phyloP scores from a whole-genome alignment of 1,140 invertebrate genomes.

The Saccostrea glomerata region DNA sequence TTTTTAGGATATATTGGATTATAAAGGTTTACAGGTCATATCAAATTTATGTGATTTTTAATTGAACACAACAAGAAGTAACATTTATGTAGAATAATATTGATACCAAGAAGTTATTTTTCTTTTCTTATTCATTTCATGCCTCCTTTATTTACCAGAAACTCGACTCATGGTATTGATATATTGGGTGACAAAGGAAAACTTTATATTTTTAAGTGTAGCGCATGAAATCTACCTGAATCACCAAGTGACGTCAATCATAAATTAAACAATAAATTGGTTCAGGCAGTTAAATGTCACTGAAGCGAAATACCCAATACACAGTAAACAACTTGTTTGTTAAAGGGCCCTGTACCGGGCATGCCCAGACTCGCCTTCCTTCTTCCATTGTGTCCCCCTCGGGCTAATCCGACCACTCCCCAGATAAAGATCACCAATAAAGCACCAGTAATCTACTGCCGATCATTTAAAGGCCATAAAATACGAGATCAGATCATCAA shows the following conservation, averaged over 20 bases:
- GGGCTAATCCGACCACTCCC: constrained; percentile 16
- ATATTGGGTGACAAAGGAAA: not conserved
- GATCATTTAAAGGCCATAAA: constrained; percentile 15
- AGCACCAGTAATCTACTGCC: constrained; percentile 11
- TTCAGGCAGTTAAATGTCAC: not conserved
- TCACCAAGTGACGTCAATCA: constrained; percentile 42
- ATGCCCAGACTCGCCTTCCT: constrained; percentile 1
- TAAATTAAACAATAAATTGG: constrained; percentile 38
- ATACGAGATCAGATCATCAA: not conserved
- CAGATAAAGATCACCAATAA: constrained; percentile 3
- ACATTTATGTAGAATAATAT: not conserved
- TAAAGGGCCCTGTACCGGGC: constrained; percentile 2
- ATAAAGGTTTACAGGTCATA: too few species aligned
- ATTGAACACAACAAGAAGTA: not conserved
- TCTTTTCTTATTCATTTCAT: not conserved
- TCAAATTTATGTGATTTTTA: not conserved
- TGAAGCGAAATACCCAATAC: constrained; percentile 13
- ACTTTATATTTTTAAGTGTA: constrained; percentile 36
- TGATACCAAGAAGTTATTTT: not conserved
- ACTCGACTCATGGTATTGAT: not conserved
- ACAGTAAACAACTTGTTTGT: constrained; percentile 21
- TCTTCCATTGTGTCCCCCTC: not conserved
- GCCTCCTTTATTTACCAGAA: not conserved
- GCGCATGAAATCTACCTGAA: constrained; percentile 30
- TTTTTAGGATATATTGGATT: too few species aligned